A percentile compares a stretch with the other conserved stretches of the same genome.
Conservation (phyloP, 2,113 vertebrate genomes). For the Daubentonia madagascariensis region DNA sequence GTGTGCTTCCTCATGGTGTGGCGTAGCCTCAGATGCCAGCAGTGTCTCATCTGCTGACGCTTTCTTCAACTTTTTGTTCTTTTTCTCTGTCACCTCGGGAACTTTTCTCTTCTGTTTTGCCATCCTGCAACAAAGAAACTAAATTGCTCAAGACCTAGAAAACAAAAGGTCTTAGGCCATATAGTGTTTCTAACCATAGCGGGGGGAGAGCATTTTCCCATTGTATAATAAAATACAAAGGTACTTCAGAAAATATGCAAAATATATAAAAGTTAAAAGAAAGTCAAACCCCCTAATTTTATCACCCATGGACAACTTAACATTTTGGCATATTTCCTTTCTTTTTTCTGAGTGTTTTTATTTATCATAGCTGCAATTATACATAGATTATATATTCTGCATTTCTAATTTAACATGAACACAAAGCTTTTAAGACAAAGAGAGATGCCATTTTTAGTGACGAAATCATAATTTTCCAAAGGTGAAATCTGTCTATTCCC, state of each 20-base stretch:
- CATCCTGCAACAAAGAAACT: slow-evolving; percentile 63
- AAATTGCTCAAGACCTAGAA: background rate
- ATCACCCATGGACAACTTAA: background rate
- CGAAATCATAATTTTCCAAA: background rate
- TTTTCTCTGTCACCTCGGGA: slow-evolving; percentile 33
- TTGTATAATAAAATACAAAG: accelerated
- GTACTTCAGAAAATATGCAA: background rate
- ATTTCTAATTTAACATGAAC: background rate
- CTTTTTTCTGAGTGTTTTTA: background rate
- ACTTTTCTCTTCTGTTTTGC: slow-evolving; percentile 58
- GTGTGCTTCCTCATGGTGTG: background rate
- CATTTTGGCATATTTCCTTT: no score
- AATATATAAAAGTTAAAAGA: background rate
- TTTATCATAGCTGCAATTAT: background rate
- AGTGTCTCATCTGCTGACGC: accelerated
- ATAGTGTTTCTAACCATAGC: background rate
- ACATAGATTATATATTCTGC: background rate
- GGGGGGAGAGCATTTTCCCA: accelerated
- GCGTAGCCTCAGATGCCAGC: accelerated
- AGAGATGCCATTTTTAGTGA: background rate
- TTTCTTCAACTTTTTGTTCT: slow-evolving; percentile 69
- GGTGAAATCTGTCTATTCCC: background rate
- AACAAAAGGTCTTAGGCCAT: background rate
- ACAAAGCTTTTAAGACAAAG: background rate
- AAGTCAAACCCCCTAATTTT: background rate